phyloP scores from a whole-genome alignment of 2,888 invertebrate genomes.

The Drymonia ruficornis region DNA sequence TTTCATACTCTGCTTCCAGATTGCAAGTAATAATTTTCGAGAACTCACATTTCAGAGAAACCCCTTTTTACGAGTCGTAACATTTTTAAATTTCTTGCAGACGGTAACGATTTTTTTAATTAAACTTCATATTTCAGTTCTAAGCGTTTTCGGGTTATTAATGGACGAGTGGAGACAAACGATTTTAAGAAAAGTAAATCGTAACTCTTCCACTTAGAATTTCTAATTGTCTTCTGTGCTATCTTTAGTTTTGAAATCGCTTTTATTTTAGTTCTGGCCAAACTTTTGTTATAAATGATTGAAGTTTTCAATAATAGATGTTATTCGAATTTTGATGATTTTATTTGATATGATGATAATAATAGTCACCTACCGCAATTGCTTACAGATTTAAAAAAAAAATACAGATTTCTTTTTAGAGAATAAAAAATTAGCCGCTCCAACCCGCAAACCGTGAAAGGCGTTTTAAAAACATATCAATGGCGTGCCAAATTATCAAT shows the following conservation, averaged over 20 bases:
- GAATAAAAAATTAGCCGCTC: not conserved
- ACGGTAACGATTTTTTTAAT: conserved; percentile 3
- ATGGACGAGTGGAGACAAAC: not conserved
- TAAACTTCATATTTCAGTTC: not conserved
- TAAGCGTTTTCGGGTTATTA: not conserved
- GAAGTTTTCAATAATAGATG: conserved; percentile 17
- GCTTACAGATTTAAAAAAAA: too few species aligned
- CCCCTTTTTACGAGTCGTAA: conserved; percentile 3
- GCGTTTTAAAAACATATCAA: not conserved
- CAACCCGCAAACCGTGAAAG: not conserved
- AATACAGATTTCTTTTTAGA: too few species aligned
- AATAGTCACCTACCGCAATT: conserved; percentile 3
- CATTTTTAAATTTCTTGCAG: not conserved
- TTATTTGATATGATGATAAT: too few species aligned
- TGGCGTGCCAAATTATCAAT: conserved; percentile 10
- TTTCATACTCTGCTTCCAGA: not conserved
- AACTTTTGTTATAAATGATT: conserved; percentile 30
- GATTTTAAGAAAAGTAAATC: not conserved
- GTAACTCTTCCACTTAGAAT: conserved; percentile 3
- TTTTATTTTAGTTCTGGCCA: conserved; percentile 20
- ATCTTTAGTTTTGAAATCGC: conserved; percentile 11
- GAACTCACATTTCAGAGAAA: not conserved
- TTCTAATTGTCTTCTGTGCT: conserved; percentile 12
- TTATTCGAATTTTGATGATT: too few species aligned
- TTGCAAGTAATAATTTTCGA: conserved; percentile 2